Percentiles rank a stretch among this genome's conserved stretches.
These are phyloP conservation scores for Spodoptera frugiperda DNA, from an alignment of 1,140 invertebrate genomes.

Conservation along the genomic window DNA sequence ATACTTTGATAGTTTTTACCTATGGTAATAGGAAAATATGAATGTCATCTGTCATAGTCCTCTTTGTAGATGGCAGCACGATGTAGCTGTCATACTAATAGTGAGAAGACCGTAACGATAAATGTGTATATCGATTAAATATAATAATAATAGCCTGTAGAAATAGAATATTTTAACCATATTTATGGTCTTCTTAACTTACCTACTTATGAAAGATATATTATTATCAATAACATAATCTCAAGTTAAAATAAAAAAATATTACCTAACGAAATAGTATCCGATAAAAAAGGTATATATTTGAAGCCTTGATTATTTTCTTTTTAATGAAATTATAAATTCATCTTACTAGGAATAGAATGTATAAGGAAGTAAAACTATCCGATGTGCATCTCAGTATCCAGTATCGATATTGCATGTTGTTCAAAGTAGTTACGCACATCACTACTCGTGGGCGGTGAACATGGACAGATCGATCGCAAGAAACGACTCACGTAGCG, in stretches of 20 bases:
- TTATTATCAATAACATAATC: no score
- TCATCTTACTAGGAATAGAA: no score
- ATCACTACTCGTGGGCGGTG: slow-evolving; percentile 66
- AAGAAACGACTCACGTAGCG: slow-evolving; percentile 44
- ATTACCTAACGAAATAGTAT: no score
- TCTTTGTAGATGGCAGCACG: slow-evolving; percentile 6
- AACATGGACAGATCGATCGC: slow-evolving; percentile 69
- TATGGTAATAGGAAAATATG: not conserved
- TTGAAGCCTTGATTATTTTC: no score
- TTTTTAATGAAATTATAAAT: no score
- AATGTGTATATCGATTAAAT: not conserved
- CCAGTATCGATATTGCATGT: not conserved
- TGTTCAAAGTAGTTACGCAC: not conserved
- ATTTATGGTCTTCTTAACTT: no score
- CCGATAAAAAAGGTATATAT: no score
- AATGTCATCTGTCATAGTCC: not conserved
- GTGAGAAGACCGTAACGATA: not conserved
- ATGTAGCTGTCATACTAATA: not conserved
- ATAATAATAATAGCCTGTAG: not conserved
- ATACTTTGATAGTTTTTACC: not conserved
- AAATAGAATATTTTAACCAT: not conserved
- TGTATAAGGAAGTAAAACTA: no score
- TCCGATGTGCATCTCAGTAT: no score
- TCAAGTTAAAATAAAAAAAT: no score
- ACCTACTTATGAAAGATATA: no score